These are phyloP conservation scores for Oreotrochilus melanogaster DNA, from an alignment of 2,113 vertebrate species.

Conservation along the genomic window DNA sequence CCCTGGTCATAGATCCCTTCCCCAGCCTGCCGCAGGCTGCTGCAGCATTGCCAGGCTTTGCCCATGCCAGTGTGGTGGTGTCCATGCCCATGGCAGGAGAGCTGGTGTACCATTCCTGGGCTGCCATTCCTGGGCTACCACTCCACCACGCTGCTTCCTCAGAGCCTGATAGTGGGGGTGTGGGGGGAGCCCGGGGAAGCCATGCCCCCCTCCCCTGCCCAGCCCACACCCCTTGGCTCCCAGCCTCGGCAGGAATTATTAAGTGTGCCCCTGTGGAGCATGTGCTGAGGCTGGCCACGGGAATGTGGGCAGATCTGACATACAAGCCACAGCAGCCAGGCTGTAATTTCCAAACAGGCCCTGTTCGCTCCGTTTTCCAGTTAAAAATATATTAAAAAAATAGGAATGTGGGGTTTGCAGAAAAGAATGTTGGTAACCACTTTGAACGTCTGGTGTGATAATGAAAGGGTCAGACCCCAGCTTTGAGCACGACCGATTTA, in stretches of 20 bases:
- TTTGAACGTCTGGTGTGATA: slow-evolving; percentile 74
- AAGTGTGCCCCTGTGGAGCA: slow-evolving; percentile 72
- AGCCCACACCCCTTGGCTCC: slow-evolving; percentile 50
- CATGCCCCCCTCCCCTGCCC: not conserved
- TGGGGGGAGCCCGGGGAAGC: not conserved
- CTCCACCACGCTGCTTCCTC: not conserved
- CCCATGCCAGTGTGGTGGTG: accelerated
- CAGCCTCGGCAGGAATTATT: slow-evolving; percentile 62
- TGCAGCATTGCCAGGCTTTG: not conserved
- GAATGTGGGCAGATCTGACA: slow-evolving; percentile 78
- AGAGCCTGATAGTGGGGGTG: accelerated
- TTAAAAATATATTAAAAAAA: slow-evolving; percentile 80
- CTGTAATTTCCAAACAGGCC: slow-evolving; percentile 75
- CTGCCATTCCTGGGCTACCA: not conserved
- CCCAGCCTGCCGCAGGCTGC: accelerated
- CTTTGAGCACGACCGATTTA: slow-evolving; percentile 72
- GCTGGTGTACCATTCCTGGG: not conserved
- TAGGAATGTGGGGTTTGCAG: slow-evolving; percentile 70
- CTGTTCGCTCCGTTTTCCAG: slow-evolving; percentile 65
- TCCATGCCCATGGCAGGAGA: accelerated
- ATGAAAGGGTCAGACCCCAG: slow-evolving; percentile 71
- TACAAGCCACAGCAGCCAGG: slow-evolving; percentile 74
- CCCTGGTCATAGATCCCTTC: not conserved
- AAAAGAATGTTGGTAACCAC: slow-evolving; percentile 69
- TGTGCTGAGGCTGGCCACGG: slow-evolving; percentile 76